These are phyloP conservation scores for Megaceryle alcyon DNA, from an alignment of 2,797 vertebrate species.

Conservation along the genomic window DNA sequence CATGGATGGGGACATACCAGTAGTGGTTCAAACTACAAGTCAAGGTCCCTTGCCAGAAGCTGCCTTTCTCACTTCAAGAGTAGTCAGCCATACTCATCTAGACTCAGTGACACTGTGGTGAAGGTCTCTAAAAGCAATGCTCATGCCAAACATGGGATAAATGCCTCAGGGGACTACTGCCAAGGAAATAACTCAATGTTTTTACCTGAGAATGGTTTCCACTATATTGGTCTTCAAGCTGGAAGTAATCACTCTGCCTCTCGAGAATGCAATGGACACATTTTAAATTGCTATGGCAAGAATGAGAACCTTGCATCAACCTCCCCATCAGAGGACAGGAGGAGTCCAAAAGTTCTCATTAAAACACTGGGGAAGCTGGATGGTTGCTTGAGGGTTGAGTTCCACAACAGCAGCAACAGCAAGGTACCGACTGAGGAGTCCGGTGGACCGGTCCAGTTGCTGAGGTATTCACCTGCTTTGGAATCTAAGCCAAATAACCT, in stretches of 20 bases:
- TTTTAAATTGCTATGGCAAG: constrained; percentile 79
- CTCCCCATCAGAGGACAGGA: constrained; percentile 80
- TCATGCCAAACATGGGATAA: constrained; percentile 65
- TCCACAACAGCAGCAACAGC: constrained; percentile 84
- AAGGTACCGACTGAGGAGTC: constrained; percentile 77
- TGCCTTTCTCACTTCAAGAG: constrained; percentile 91
- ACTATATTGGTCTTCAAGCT: constrained; percentile 73
- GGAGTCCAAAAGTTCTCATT: constrained; percentile 92
- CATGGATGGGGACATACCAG: constrained; percentile 85
- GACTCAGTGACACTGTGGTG: constrained; percentile 80
- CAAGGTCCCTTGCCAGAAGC: constrained; percentile 86
- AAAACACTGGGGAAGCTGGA: constrained; percentile 88
- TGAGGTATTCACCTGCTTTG: constrained; percentile 89
- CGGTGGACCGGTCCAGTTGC: constrained; percentile 89
- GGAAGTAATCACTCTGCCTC: constrained; percentile 54
- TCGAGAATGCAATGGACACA: constrained; percentile 77
- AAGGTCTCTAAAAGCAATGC: constrained; percentile 77
- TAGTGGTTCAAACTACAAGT: constrained; percentile 83
- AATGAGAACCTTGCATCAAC: constrained; percentile 68
- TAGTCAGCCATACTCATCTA: constrained; percentile 84
- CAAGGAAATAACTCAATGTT: constrained; percentile 59
- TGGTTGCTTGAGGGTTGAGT: constrained; percentile 90
- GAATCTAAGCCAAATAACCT: constrained; percentile 78
- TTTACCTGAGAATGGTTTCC: constrained; percentile 80
- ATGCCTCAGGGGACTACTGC: constrained; percentile 57